Conservation (phyloP, 2,797 vertebrate species). For the Petrocephalus schoutedeni region DNA sequence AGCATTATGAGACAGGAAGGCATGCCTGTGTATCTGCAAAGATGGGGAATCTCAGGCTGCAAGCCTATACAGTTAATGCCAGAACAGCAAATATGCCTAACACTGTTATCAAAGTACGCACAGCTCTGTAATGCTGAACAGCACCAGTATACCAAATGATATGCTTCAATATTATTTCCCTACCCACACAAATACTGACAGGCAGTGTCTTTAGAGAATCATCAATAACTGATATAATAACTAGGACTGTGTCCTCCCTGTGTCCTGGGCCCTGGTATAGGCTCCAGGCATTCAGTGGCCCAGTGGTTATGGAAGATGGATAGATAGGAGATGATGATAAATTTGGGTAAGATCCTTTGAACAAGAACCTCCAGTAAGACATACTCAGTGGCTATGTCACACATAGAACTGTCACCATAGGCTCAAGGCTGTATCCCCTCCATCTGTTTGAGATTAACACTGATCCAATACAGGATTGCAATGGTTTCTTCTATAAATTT, state of each 20-base stretch:
- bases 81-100: not conserved
- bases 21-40: not conserved
- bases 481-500: not conserved
- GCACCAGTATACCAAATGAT: not conserved
- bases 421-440: not conserved
- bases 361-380: not conserved
- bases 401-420: not conserved
- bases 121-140: not conserved
- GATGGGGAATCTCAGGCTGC: not conserved
- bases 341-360: not conserved
- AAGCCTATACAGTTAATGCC: not conserved
- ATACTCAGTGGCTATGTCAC: not conserved
- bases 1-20: not conserved
- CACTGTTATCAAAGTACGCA: not conserved
- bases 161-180: constrained; percentile 22
- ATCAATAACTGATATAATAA: constrained; percentile 44
- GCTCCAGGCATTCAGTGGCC: not conserved
- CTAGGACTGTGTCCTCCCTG: constrained; percentile 24
- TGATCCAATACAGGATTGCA: not conserved
- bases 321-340: not conserved
- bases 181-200: constrained; percentile 32
- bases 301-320: not conserved
- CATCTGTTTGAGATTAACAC: not conserved
- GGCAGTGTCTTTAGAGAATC: constrained; percentile 29
- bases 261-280: not conserved